Evolutionary conservation across 2,888 invertebrate genomes (phyloP).

Genomic region (Apamea epomidion): DNA sequence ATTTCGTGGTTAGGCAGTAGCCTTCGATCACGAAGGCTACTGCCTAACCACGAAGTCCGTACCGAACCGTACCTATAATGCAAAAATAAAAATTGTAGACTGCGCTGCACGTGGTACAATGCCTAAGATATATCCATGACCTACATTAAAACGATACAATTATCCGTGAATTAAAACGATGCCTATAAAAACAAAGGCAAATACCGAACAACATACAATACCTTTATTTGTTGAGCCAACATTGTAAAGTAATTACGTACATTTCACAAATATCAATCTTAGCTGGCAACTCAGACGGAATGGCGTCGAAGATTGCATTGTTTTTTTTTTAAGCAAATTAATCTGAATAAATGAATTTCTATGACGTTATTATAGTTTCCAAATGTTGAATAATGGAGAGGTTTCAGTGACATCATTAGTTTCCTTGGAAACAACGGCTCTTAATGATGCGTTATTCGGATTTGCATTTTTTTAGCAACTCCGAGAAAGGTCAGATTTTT

Average conservation of each 20-base stretch:
- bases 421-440: conserved; percentile 33
- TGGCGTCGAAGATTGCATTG: conserved; percentile 55
- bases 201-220: conserved; percentile 44
- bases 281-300: conserved; percentile 50
- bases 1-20: background rate
- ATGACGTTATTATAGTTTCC: conserved; percentile 48
- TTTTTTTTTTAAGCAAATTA: conserved; percentile 34
- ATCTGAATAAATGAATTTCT: conserved; percentile 55
- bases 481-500: conserved; percentile 6
- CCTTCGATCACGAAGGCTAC: too few species aligned
- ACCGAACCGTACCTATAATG: too few species aligned
- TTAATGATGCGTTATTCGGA: conserved; percentile 39
- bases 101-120: background rate
- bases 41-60: too few species aligned
- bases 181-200: conserved; percentile 41
- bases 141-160: conserved; percentile 16
- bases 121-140: conserved; percentile 28
- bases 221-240: conserved; percentile 51
- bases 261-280: conserved; percentile 52
- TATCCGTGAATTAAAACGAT: conserved; percentile 30
- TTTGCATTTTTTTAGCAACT: conserved; percentile 24
- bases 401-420: conserved; percentile 26
- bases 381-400: conserved; percentile 56
- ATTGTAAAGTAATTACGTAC: conserved; percentile 38
- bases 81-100: background rate